Evolutionary conservation across 2,797 vertebrate genomes (phyloP).

Genomic region (Hoplostethus mediterraneus): DNA sequence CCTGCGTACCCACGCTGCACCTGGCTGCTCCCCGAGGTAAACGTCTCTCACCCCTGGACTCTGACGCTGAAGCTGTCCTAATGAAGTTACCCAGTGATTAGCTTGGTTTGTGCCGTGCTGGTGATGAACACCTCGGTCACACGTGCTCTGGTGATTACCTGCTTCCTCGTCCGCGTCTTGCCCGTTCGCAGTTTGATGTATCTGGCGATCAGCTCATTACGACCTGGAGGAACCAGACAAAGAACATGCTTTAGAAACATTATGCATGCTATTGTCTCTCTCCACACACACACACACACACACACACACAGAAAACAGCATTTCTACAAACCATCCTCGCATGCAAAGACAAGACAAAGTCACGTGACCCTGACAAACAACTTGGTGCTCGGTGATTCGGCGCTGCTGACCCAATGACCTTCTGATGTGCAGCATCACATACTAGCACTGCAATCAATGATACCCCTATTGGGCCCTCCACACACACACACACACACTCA

Average conservation of each 20-base stretch:
- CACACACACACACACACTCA: neutral
- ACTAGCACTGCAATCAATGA: constrained; percentile 67
- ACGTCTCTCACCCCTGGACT: too few species aligned
- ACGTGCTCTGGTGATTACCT: constrained; percentile 82
- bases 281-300: neutral
- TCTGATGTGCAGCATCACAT: constrained; percentile 71
- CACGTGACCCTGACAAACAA: constrained; percentile 68
- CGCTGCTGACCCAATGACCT: constrained; percentile 75
- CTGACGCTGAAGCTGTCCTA: too few species aligned
- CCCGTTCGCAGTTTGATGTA: constrained; percentile 99
- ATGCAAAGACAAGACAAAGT: constrained; percentile 45
- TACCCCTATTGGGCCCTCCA: constrained; percentile 61
- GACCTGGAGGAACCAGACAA: constrained; percentile 85
- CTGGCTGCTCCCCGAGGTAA: too few species aligned
- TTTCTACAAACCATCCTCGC: constrained; percentile 11
- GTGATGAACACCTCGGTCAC: constrained; percentile 1
- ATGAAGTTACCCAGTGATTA: too few species aligned
- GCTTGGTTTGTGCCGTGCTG: too few species aligned
- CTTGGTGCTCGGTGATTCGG: constrained; percentile 60
- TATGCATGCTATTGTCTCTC: constrained; percentile 11
- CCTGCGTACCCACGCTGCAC: too few species aligned
- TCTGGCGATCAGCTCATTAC: constrained; percentile 98
- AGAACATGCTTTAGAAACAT: constrained; percentile 46
- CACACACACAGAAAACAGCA: neutral
- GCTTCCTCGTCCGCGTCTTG: constrained; percentile 98